phyloP scores from a whole-genome alignment of 2,113 vertebrate species.

The Eulacestoma nigropectus region DNA sequence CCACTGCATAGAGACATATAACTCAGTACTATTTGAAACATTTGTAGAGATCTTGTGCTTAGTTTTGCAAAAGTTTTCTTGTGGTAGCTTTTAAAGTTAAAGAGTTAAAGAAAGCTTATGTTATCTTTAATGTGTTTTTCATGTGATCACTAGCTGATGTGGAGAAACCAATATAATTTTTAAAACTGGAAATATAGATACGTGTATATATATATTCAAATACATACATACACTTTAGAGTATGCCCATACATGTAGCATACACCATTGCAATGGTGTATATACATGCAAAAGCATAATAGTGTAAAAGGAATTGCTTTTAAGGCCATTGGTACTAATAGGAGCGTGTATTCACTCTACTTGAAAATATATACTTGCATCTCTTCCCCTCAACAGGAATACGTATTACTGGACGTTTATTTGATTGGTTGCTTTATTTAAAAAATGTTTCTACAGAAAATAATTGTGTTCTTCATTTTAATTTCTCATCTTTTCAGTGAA shows the following conservation, averaged over 20 bases:
- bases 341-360: not conserved
- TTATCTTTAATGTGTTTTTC: not conserved
- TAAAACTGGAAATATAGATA: not conserved
- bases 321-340: not conserved
- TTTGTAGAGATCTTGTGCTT: not conserved
- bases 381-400: not conserved
- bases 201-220: not conserved
- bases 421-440: not conserved
- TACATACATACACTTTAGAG: not conserved
- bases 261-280: not conserved
- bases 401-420: not conserved
- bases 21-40: not conserved
- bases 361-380: not conserved
- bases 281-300: not conserved
- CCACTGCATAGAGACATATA: not conserved
- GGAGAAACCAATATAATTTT: not conserved
- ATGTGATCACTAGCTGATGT: not conserved
- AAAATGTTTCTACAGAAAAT: not conserved
- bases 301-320: not conserved
- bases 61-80: not conserved
- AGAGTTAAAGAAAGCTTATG: not conserved
- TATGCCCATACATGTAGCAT: not conserved
- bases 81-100: not conserved
- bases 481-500: conserved; percentile 55
- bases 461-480: not conserved